These are phyloP conservation scores for Trissolcus basalis DNA, from an alignment of 1,140 invertebrate genomes.

Conservation along the genomic window DNA sequence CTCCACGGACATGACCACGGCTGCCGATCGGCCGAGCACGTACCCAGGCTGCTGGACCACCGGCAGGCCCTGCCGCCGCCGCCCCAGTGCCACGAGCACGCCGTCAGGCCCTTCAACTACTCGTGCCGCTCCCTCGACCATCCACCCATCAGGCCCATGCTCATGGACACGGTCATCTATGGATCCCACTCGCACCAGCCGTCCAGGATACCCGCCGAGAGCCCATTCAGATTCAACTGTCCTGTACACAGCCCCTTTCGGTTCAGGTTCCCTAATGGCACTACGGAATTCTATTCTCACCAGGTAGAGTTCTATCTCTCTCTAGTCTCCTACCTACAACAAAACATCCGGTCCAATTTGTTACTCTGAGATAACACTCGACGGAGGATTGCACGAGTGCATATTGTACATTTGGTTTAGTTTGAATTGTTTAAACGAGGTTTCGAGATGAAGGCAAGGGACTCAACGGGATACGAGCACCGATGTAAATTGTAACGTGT, in stretches of 20 bases:
- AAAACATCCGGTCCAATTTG: too few relatives aligned
- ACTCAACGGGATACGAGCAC: too few relatives aligned
- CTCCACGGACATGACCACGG: conserved; percentile 66
- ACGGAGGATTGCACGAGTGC: too few relatives aligned
- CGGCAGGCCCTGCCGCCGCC: conserved; percentile 62
- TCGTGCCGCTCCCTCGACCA: conserved; percentile 73
- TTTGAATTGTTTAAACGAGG: too few relatives aligned
- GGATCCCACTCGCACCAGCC: conserved; percentile 69
- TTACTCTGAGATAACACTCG: too few relatives aligned
- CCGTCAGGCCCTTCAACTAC: conserved; percentile 64
- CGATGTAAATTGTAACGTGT: too few relatives aligned
- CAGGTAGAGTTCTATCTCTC: too few relatives aligned
- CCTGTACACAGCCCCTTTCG: conserved; percentile 81
- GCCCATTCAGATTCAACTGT: conserved; percentile 75
- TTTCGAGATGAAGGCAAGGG: too few relatives aligned
- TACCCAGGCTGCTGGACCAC: conserved; percentile 66
- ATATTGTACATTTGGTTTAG: too few relatives aligned
- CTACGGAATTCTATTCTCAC: conserved; percentile 76
- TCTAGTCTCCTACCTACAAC: too few relatives aligned
- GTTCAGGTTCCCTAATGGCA: conserved; percentile 79
- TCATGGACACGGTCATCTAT: conserved; percentile 72
- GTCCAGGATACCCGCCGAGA: conserved; percentile 65
- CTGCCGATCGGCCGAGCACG: conserved; percentile 70
- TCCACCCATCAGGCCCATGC: conserved; percentile 66
- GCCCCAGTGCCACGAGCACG: conserved; percentile 61